phyloP scores from a whole-genome alignment of 2,113 vertebrate species.

The Pseudorhombus dupliciocellatus region DNA sequence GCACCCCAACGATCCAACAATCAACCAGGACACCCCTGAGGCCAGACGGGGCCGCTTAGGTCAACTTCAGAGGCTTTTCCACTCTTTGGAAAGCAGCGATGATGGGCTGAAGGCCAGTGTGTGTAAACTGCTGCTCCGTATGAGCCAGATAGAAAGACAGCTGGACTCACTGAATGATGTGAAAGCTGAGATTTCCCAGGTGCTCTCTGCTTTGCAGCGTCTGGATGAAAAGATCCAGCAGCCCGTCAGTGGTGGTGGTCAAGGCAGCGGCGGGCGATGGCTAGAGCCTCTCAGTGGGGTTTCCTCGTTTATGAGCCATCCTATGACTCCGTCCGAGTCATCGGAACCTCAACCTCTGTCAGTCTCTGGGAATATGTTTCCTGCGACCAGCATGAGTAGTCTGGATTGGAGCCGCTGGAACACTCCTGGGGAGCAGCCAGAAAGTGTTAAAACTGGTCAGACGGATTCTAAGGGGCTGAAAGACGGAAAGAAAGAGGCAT shows the following conservation, averaged over 20 bases:
- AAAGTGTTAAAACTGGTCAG: conserved; percentile 56
- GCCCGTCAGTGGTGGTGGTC: conserved; percentile 71
- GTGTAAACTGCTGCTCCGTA: conserved; percentile 90
- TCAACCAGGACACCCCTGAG: conserved; percentile 84
- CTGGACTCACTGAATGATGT: conserved; percentile 93
- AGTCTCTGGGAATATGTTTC: conserved; percentile 77
- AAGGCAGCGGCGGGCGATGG: conserved; percentile 76
- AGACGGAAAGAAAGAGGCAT: conserved; percentile 87
- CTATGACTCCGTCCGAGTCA: conserved; percentile 78
- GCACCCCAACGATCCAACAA: conserved; percentile 84
- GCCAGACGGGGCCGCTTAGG: conserved; percentile 81
- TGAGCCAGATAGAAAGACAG: conserved; percentile 93
- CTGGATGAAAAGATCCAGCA: conserved; percentile 93
- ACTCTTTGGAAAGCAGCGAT: conserved; percentile 83
- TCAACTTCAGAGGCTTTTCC: conserved; percentile 83
- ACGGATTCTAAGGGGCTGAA: conserved; percentile 72
- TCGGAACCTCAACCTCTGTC: conserved; percentile 81
- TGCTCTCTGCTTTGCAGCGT: conserved; percentile 89
- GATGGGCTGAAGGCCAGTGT: conserved; percentile 91
- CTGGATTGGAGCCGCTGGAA: conserved; percentile 79
- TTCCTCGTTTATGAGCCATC: conserved; percentile 81
- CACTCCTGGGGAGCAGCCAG: conserved; percentile 44
- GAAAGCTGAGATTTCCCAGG: conserved; percentile 92
- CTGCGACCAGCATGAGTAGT: conserved; percentile 85
- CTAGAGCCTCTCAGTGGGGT: conserved; percentile 80